These are phyloP conservation scores for Delia radicum DNA, from an alignment of 1,140 invertebrate genomes.

Conservation along the genomic window DNA sequence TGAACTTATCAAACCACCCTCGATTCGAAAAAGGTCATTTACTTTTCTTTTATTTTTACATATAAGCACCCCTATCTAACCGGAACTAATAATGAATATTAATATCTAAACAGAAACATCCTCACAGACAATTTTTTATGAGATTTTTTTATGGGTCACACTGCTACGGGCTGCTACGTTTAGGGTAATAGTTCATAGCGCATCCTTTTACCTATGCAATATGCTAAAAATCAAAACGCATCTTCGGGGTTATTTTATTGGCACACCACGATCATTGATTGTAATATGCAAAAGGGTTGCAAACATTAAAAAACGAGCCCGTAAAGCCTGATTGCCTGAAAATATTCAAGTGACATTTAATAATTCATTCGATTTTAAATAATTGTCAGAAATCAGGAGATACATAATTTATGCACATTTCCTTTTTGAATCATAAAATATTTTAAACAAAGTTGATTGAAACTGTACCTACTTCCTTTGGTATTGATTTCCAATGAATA, in stretches of 20 bases:
- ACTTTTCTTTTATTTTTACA: no score
- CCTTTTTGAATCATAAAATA: neutral
- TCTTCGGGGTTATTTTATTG: constrained; percentile 48
- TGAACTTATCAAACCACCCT: no score
- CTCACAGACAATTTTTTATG: neutral
- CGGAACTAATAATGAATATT: neutral
- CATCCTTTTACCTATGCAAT: constrained; percentile 1
- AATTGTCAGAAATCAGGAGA: neutral
- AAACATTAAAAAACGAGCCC: neutral
- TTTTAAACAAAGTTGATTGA: neutral
- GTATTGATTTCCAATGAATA: neutral
- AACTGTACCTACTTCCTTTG: neutral
- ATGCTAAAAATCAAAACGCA: constrained; percentile 34
- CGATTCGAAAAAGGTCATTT: neutral
- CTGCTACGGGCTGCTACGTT: neutral
- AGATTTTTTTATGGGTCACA: neutral
- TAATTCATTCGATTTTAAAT: neutral
- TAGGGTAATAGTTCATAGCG: neutral
- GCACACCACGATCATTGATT: constrained; percentile 40
- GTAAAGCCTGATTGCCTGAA: neutral
- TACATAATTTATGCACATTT: constrained; percentile 11
- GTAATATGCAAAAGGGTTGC: constrained; percentile 14
- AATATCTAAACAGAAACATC: neutral
- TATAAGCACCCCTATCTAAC: constrained; percentile 1
- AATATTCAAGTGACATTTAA: neutral